These are phyloP conservation scores for Notospermus geniculatus DNA, from an alignment of 1,140 invertebrate genomes.

Conservation along the genomic window DNA sequence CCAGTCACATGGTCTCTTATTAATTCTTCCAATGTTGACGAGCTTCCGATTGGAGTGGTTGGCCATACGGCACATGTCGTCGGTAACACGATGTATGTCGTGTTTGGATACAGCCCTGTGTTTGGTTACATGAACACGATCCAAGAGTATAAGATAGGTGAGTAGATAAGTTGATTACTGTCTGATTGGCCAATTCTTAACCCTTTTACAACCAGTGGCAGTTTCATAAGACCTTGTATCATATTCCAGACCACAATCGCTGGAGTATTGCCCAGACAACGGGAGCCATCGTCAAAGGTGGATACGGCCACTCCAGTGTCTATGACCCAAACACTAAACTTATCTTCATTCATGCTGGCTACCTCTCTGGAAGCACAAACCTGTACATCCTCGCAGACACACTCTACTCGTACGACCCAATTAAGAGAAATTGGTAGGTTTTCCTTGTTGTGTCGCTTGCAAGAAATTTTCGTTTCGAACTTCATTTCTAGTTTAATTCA, in stretches of 20 bases:
- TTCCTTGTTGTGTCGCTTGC: no score
- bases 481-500: no score
- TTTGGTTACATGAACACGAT: slow-evolving; percentile 92
- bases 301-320: slow-evolving; percentile 84
- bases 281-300: slow-evolving; percentile 85
- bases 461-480: no score
- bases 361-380: slow-evolving; percentile 75
- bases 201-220: no score
- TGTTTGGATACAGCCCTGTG: slow-evolving; percentile 86
- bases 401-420: slow-evolving; percentile 82
- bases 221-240: no score
- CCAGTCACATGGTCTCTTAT: background rate
- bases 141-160: slow-evolving; percentile 85
- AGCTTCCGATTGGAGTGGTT: slow-evolving; percentile 71
- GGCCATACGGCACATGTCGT: slow-evolving; percentile 90
- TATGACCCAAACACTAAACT: slow-evolving; percentile 74
- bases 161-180: no score
- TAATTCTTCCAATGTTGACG: slow-evolving; percentile 3
- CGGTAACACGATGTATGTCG: slow-evolving; percentile 79
- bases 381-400: slow-evolving; percentile 71
- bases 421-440: slow-evolving; percentile 69
- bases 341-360: slow-evolving; percentile 93
- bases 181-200: no score
- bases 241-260: background rate
- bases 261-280: slow-evolving; percentile 65